Conservation (phyloP, 2,888 invertebrate genomes). For the Caenorhabditis sp. region DNA sequence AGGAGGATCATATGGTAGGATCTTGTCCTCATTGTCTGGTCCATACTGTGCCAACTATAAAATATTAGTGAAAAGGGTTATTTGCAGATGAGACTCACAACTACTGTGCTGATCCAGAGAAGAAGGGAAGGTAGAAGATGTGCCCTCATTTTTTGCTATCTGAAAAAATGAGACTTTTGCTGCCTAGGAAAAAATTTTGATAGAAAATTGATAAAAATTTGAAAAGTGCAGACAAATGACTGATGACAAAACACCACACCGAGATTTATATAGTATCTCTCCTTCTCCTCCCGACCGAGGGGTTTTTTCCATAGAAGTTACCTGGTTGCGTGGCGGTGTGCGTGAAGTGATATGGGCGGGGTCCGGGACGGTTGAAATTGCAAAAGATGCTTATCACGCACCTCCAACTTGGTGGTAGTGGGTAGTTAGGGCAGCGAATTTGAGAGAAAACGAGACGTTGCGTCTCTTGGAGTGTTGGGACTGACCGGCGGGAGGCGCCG, state of each 20-base stretch:
- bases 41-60: conserved; percentile 32
- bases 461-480: conserved; percentile 1
- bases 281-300: too few relatives aligned
- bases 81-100: not conserved
- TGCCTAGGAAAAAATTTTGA: not conserved
- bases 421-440: conserved; percentile 12
- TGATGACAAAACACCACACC: not conserved
- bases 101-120: not conserved
- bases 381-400: conserved; percentile 62
- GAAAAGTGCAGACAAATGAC: conserved; percentile 1
- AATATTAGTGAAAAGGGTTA: not conserved
- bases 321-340: conserved; percentile 31
- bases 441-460: conserved; percentile 25
- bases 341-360: conserved; percentile 43
- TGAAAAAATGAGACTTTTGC: not conserved
- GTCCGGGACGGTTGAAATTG: conserved; percentile 34
- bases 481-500: conserved; percentile 44
- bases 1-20: conserved; percentile 29
- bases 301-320: conserved; percentile 16
- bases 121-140: not conserved
- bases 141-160: not conserved
- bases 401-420: conserved; percentile 49
- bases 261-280: conserved; percentile 24
- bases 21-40: conserved; percentile 7
- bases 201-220: not conserved